A percentile compares a stretch with the other conserved stretches of the same genome.
phyloP scores from a whole-genome alignment of 64 coral and sea anemone genomes.

The Porites australiensis region DNA sequence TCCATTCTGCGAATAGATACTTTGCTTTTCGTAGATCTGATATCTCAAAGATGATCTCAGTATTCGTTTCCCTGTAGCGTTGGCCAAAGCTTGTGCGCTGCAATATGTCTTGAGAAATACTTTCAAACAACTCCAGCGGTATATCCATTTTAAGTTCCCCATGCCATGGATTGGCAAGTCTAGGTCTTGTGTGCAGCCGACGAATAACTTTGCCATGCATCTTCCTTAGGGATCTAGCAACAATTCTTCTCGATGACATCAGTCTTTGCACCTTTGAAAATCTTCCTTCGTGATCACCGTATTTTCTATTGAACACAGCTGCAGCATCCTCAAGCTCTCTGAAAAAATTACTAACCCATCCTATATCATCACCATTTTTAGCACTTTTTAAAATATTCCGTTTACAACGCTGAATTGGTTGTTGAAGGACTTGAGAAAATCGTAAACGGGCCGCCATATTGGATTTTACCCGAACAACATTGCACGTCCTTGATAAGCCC shows the following conservation, averaged over 20 bases:
- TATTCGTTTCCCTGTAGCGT: not conserved
- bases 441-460: too few species aligned
- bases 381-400: not conserved
- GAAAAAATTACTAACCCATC: conserved; percentile 15
- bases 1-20: too few species aligned
- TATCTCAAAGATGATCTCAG: conserved; percentile 14
- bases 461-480: too few species aligned
- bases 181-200: not conserved
- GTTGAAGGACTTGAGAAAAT: too few species aligned
- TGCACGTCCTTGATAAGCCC: too few species aligned
- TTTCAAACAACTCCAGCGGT: conserved; percentile 39
- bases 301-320: conserved; percentile 1
- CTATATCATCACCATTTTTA: not conserved
- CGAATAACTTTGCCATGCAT: conserved; percentile 34
- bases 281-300: not conserved
- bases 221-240: conserved; percentile 21
- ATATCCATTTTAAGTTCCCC: conserved; percentile 46
- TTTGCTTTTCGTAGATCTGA: not conserved
- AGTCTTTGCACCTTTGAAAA: conserved; percentile 11
- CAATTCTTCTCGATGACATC: conserved; percentile 8
- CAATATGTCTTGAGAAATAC: conserved; percentile 35
- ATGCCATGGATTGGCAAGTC: not conserved
- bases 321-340: conserved; percentile 12
- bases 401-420: too few species aligned
- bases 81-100: conserved; percentile 23